These are phyloP conservation scores for Cyprinodon diabolis DNA, from an alignment of 2,797 vertebrate genomes.

Conservation along the genomic window DNA sequence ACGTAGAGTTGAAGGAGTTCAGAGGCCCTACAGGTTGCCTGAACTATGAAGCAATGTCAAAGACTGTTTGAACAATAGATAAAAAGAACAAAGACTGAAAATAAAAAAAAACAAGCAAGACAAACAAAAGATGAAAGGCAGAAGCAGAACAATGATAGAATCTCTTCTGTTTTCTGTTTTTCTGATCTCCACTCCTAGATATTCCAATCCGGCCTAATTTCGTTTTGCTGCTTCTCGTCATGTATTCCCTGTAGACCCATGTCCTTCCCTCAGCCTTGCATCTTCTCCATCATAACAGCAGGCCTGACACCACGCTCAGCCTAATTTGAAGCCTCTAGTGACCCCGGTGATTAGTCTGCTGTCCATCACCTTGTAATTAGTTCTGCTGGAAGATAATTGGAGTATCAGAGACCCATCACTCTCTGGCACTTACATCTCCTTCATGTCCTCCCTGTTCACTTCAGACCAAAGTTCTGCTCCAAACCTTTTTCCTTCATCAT, in stretches of 20 bases:
- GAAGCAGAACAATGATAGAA: conserved; percentile 28
- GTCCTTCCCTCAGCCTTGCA: conserved; percentile 1
- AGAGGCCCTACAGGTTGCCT: conserved; percentile 54
- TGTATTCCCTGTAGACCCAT: conserved; percentile 16
- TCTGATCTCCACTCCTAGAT: neutral
- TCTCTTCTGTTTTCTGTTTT: conserved; percentile 1
- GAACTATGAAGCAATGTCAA: conserved; percentile 33
- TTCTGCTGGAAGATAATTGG: conserved; percentile 64
- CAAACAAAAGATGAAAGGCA: conserved; percentile 27
- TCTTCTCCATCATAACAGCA: conserved; percentile 53
- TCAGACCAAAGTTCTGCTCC: conserved; percentile 15
- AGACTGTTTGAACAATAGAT: conserved; percentile 1
- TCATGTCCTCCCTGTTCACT: conserved; percentile 6
- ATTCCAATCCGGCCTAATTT: neutral
- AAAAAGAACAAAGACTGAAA: neutral
- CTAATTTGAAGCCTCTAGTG: conserved; percentile 69
- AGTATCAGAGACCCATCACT: conserved; percentile 60
- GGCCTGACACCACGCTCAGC: conserved; percentile 31
- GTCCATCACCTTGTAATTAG: conserved; percentile 77
- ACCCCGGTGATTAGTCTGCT: conserved; percentile 71
- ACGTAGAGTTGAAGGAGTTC: conserved; percentile 53
- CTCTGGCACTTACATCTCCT: conserved; percentile 27
- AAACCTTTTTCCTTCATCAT: conserved; percentile 12
- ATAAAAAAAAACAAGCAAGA: conserved; percentile 33
- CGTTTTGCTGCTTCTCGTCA: neutral